These are phyloP conservation scores for Drosophila miranda DNA, from an alignment of 1,140 invertebrate species.

Conservation along the genomic window DNA sequence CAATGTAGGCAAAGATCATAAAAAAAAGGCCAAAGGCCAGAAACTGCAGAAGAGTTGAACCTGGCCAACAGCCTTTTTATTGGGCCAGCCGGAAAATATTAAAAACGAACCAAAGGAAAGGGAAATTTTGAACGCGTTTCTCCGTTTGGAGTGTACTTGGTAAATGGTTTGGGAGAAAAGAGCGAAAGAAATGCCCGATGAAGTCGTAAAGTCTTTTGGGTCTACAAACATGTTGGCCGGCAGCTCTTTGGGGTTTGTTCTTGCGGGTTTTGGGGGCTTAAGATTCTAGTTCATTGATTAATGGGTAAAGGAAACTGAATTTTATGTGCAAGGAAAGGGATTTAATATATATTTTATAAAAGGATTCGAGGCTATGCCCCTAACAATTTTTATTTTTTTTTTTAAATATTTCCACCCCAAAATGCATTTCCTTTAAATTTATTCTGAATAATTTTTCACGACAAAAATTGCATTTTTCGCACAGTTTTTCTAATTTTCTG, in stretches of 20 bases:
- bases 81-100: conserved; percentile 73
- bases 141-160: conserved; percentile 47
- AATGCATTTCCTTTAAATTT: not conserved
- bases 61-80: conserved; percentile 57
- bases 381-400: too few relatives aligned
- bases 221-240: conserved; percentile 54
- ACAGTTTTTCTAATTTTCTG: conserved; percentile 30
- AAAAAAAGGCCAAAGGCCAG: conserved; percentile 33
- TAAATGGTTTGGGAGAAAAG: conserved; percentile 65
- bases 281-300: conserved; percentile 39
- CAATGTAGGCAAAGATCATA: conserved; percentile 75
- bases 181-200: conserved; percentile 77
- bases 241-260: conserved; percentile 32
- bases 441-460: not conserved
- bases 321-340: conserved; percentile 12
- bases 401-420: not conserved
- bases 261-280: conserved; percentile 50
- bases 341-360: conserved; percentile 1
- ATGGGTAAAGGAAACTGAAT: conserved; percentile 40
- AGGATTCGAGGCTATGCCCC: too few relatives aligned
- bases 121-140: conserved; percentile 30
- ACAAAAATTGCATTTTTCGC: conserved; percentile 16
- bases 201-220: conserved; percentile 63
- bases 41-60: conserved; percentile 50
- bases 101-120: conserved; percentile 42